Percentiles rank a stretch among this genome's conserved stretches.
Conservation (phyloP, 2,888 invertebrate species). For the Saturnia pavonia region DNA sequence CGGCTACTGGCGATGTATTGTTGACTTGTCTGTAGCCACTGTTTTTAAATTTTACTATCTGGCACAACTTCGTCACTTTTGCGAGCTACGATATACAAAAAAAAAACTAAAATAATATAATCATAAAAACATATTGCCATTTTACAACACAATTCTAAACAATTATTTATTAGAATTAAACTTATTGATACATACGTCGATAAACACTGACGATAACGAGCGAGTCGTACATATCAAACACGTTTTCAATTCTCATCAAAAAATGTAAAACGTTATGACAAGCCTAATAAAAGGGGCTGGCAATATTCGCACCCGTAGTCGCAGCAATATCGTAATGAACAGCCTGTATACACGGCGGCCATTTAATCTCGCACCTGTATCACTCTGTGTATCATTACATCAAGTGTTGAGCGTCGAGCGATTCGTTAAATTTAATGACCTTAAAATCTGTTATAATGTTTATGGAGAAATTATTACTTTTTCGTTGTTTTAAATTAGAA, state of each 20-base stretch:
- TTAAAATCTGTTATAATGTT: no score
- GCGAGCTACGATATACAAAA: no score
- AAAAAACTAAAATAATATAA: no score
- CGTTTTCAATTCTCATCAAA: slow-evolving; percentile 80
- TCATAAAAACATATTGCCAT: no score
- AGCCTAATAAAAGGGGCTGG: slow-evolving; percentile 74
- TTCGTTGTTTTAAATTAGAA: no score
- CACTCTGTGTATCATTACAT: slow-evolving; percentile 57
- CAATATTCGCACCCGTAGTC: slow-evolving; percentile 68
- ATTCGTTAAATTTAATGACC: slow-evolving; percentile 13
- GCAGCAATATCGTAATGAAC: slow-evolving; percentile 81
- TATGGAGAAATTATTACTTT: no score
- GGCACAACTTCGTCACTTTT: no score
- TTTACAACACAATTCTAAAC: neutral
- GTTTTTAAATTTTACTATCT: no score
- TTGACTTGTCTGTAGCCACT: no score
- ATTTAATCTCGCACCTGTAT: slow-evolving; percentile 82
- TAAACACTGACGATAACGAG: slow-evolving; percentile 57
- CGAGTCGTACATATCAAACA: slow-evolving; percentile 61
- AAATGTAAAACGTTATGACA: slow-evolving; percentile 75
- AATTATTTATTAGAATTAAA: neutral
- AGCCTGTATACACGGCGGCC: slow-evolving; percentile 76
- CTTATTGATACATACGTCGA: slow-evolving; percentile 8
- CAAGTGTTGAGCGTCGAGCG: slow-evolving; percentile 34
- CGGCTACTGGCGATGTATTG: no score